These are phyloP conservation scores for Drosophila barbarae DNA, from an alignment of 2,888 invertebrate species.

Conservation along the genomic window DNA sequence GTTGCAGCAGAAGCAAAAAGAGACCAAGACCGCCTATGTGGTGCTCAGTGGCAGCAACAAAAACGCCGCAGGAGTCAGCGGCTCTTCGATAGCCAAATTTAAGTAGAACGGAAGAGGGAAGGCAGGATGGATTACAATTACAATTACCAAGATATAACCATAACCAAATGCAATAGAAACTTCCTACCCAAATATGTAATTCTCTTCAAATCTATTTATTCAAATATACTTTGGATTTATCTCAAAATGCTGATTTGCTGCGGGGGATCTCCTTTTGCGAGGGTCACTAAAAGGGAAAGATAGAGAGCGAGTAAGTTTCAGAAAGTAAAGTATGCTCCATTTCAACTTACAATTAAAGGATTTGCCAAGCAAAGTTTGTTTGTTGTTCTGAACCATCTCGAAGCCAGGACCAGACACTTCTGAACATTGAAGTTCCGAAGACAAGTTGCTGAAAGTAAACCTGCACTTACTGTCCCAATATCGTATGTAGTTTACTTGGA, in stretches of 20 bases:
- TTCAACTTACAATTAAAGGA: constrained; percentile 45
- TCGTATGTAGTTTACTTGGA: constrained; percentile 42
- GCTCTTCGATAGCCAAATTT: constrained; percentile 77
- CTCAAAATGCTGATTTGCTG: constrained; percentile 34
- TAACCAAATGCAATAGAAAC: constrained; percentile 70
- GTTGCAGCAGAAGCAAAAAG: constrained; percentile 96
- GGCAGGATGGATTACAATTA: not conserved
- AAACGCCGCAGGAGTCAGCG: constrained; percentile 75
- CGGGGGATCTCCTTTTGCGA: constrained; percentile 27
- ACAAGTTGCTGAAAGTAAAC: constrained; percentile 25
- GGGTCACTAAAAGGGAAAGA: constrained; percentile 33
- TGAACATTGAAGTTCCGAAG: constrained; percentile 33
- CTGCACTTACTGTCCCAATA: constrained; percentile 45
- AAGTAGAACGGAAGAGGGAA: constrained; percentile 58
- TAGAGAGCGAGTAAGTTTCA: not conserved
- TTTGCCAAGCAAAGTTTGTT: constrained; percentile 21
- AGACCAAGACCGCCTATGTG: constrained; percentile 95
- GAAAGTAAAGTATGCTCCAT: not conserved
- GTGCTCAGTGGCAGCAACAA: constrained; percentile 94
- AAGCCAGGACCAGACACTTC: constrained; percentile 12
- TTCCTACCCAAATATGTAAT: constrained; percentile 50
- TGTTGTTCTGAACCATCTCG: constrained; percentile 38
- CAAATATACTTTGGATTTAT: constrained; percentile 32
- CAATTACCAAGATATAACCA: constrained; percentile 32
- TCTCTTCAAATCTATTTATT: constrained; percentile 37